These are phyloP conservation scores for Rhyacophila brunnea DNA, from an alignment of 1,140 invertebrate genomes.

Conservation along the genomic window DNA sequence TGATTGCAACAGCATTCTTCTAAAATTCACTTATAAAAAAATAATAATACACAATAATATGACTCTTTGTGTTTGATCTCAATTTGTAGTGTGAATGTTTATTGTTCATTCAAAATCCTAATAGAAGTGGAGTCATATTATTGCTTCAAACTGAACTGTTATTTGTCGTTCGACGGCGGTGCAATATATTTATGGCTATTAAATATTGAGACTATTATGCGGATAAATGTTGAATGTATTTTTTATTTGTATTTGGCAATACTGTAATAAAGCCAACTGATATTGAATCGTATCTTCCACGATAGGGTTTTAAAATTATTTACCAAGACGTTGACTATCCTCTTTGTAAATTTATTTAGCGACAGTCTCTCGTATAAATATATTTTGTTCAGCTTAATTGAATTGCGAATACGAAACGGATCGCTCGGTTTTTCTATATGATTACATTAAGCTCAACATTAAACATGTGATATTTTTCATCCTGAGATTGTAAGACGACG, in stretches of 20 bases:
- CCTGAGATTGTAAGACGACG: slow-evolving; percentile 18
- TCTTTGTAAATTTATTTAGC: slow-evolving; percentile 38
- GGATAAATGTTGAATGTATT: too few species aligned
- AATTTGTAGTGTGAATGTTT: background rate
- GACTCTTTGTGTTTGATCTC: too few species aligned
- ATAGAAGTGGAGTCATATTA: too few species aligned
- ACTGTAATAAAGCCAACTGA: slow-evolving; percentile 10
- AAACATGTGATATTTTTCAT: slow-evolving; percentile 55
- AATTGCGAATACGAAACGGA: slow-evolving; percentile 32
- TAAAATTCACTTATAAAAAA: too few species aligned
- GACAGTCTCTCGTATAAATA: slow-evolving; percentile 16
- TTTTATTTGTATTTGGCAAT: too few species aligned
- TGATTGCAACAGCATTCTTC: too few species aligned
- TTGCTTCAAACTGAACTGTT: too few species aligned
- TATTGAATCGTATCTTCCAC: slow-evolving; percentile 14
- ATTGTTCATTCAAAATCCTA: background rate
- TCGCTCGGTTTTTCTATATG: slow-evolving; percentile 40
- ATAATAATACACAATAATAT: too few species aligned
- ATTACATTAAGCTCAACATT: slow-evolving; percentile 53
- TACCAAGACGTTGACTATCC: slow-evolving; percentile 29
- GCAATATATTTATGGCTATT: too few species aligned
- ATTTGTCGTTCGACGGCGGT: too few species aligned
- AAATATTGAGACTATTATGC: too few species aligned
- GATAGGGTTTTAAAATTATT: slow-evolving; percentile 8
- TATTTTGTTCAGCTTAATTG: slow-evolving; percentile 55